Evolutionary conservation across 2,888 invertebrate genomes (phyloP), one percentile per base, ranked within the genome.

Genomic region (Danaus chrysippus): DNA sequence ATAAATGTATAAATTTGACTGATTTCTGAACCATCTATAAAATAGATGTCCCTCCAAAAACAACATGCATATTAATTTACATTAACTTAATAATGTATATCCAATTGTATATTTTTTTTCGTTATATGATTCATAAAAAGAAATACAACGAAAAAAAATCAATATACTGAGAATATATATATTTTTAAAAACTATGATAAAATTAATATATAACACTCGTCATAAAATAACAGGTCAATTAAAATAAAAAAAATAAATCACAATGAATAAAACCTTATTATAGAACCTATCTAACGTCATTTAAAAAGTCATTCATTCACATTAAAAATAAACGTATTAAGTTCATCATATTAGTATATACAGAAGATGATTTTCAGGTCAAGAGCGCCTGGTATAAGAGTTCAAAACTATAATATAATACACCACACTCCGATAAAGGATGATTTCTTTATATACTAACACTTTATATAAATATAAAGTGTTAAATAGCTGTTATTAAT

Each of bases 351-450:
- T 17, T 15, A 49, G 10, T 49, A 49, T 49, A 49, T 10, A 15
- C 17, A 49, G 49, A 49, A 49, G 49, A 17, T 49, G 17, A 49
- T 49, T 17, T 17, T 49, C 17, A 49, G 49, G 49, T 17, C 15
- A 17, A 17, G 12, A 49, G 49, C 3, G 49, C 15, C 49, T 49
- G 49, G 17, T 49, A 17, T 49, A 49, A 17, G 17, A 49, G 10
- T 57, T 53, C 52, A 46, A 59, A 53, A 61, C 62, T 57, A 55
- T 46, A 56, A 56, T 10, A 60, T 13, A n/a, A 58, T 52, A 61
- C 43, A 49, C 62, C 71, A 70, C 43, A 64, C 71, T 62, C 68
- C 73, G 75, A 68, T 71, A 74, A 70, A 70, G 66, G 71, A 67
- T 71, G 68, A 75, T 73, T 69, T 65, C 54, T 58, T 17, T 9